These are phyloP conservation scores for Pipa parva DNA, from an alignment of 2,113 vertebrate genomes.

Conservation along the genomic window DNA sequence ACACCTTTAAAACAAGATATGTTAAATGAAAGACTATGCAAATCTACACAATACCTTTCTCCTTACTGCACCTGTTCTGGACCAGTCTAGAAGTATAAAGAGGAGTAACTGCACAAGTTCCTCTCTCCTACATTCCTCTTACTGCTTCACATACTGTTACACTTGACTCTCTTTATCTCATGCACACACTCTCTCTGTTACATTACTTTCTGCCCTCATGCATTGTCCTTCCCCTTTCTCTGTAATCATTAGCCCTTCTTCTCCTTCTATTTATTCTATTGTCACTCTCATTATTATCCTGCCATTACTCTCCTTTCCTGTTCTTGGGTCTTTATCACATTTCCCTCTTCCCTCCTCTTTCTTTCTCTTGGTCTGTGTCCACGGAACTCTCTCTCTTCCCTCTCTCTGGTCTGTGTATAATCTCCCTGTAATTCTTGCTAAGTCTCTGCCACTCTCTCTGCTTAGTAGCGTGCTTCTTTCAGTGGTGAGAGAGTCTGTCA, in stretches of 20 bases:
- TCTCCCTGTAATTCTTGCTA: slow-evolving; percentile 43
- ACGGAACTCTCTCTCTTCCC: slow-evolving; percentile 18
- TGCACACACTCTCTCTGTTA: too few relatives aligned
- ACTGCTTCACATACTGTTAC: too few relatives aligned
- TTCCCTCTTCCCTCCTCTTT: slow-evolving; percentile 19
- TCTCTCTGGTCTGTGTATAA: slow-evolving; percentile 22
- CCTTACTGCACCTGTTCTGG: too few relatives aligned
- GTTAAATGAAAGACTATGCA: too few relatives aligned
- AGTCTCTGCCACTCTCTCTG: slow-evolving; percentile 32
- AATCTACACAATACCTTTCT: too few relatives aligned
- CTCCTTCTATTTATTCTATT: not conserved
- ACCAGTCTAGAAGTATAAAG: too few relatives aligned
- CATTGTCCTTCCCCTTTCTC: not conserved
- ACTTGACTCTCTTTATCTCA: too few relatives aligned
- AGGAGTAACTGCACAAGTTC: too few relatives aligned
- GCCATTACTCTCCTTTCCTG: not conserved
- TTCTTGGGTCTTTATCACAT: not conserved
- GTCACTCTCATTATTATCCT: not conserved
- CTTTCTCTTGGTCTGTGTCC: slow-evolving; percentile 13
- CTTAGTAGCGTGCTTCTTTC: slow-evolving; percentile 5
- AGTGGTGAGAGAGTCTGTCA: slow-evolving; percentile 25
- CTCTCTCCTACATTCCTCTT: too few relatives aligned
- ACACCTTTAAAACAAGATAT: too few relatives aligned
- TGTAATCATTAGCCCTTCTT: not conserved
- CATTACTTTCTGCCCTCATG: too few relatives aligned